A percentile compares a stretch with the other conserved stretches of the same genome.
Evolutionary conservation across 2,113 vertebrate genomes (phyloP).

Genomic region (Plestiodon gilberti): DNA sequence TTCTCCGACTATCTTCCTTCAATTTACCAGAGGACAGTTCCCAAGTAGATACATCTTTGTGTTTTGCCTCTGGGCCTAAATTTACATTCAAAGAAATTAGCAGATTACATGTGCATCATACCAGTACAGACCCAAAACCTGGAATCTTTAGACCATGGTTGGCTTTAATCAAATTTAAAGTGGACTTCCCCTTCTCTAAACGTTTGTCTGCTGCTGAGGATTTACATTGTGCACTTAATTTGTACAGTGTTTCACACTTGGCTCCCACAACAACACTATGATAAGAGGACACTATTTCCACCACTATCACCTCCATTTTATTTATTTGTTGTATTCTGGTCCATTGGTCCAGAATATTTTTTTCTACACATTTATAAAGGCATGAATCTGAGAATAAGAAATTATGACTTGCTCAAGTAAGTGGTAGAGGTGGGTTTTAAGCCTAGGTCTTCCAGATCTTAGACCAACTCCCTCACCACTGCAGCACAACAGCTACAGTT

Average conservation of each 20-base stretch:
- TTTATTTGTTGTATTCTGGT: too few species aligned
- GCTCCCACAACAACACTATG: background rate
- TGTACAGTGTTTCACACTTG: background rate
- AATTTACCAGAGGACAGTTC: constrained; percentile 58
- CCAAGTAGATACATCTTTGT: constrained; percentile 47
- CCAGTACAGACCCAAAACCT: background rate
- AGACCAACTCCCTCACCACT: background rate
- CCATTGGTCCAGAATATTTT: too few species aligned
- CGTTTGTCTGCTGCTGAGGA: background rate
- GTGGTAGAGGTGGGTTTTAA: background rate
- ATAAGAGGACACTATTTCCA: background rate
- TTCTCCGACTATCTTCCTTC: constrained; percentile 71
- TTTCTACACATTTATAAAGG: background rate
- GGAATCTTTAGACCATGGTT: background rate
- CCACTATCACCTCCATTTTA: too few species aligned
- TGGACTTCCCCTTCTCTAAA: background rate
- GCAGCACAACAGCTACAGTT: background rate
- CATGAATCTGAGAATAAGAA: background rate
- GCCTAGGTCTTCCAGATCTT: too few species aligned
- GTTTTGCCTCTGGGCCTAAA: constrained; percentile 70
- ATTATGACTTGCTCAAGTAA: background rate
- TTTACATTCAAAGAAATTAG: constrained; percentile 55
- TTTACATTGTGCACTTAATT: background rate
- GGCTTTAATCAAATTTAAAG: background rate
- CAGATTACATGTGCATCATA: constrained; percentile 15